Conservation (phyloP, 1,140 invertebrate species). For the Nasonia giraulti region DNA sequence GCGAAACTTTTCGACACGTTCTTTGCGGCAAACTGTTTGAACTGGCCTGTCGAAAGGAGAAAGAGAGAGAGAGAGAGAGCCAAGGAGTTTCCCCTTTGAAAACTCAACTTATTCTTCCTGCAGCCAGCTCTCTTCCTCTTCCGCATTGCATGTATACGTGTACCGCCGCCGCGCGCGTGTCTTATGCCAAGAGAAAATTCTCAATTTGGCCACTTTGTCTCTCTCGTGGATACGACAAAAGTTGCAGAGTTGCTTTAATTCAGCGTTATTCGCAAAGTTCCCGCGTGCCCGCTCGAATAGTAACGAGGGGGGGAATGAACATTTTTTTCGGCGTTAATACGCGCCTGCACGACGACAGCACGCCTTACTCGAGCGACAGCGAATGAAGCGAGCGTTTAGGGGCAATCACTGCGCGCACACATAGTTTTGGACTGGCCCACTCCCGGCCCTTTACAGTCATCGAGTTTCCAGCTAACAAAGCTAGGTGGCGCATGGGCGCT, state of each 20-base stretch:
- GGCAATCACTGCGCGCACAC: conserved; percentile 26
- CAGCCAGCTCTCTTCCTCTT: background rate
- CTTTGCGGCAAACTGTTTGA: conserved; percentile 42
- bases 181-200: background rate
- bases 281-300: too few relatives aligned
- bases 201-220: background rate
- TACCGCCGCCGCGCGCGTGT: background rate
- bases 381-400: conserved; percentile 41
- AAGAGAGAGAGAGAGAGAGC: background rate
- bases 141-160: background rate
- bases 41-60: conserved; percentile 38
- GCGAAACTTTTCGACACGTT: conserved; percentile 43
- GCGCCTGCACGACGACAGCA: conserved; percentile 30
- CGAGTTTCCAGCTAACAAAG: too few relatives aligned
- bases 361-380: conserved; percentile 18
- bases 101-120: conserved; percentile 21
- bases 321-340: background rate
- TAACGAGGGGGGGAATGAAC: too few relatives aligned
- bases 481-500: too few relatives aligned
- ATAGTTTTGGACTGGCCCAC: too few relatives aligned
- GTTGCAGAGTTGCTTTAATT: too few relatives aligned
- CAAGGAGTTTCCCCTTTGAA: conserved; percentile 18
- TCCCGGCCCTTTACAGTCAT: too few relatives aligned
- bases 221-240: background rate
- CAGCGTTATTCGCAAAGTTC: too few relatives aligned